Evolutionary conservation across 2,888 invertebrate genomes (phyloP).

Genomic region (Drosophila birchii): DNA sequence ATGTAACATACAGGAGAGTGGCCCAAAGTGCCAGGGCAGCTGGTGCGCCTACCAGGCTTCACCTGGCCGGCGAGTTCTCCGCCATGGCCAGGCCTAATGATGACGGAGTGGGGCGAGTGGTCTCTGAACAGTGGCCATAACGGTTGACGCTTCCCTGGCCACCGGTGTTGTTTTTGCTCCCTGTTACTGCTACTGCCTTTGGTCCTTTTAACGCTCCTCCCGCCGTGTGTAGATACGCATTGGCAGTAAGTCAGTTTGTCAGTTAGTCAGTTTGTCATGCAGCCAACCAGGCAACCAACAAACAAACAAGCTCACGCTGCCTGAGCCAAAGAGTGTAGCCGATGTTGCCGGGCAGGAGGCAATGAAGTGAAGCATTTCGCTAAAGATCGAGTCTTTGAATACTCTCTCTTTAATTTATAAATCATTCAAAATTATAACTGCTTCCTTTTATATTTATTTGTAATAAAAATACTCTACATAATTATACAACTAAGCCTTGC

Average conservation of each 20-base stretch:
- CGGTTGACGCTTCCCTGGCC: constrained; percentile 29
- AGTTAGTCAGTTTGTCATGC: constrained; percentile 39
- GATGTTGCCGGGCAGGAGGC: constrained; percentile 7
- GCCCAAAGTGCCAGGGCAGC: constrained; percentile 59
- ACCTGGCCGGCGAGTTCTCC: constrained; percentile 22
- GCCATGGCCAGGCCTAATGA: constrained; percentile 71
- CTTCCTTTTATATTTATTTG: neutral
- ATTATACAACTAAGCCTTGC: neutral
- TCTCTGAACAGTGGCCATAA: constrained; percentile 59
- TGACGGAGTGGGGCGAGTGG: constrained; percentile 60
- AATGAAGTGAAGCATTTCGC: no score
- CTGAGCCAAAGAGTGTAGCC: constrained; percentile 62
- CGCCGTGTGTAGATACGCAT: constrained; percentile 67
- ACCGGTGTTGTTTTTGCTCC: constrained; percentile 40
- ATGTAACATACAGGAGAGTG: constrained; percentile 17
- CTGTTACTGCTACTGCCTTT: constrained; percentile 9
- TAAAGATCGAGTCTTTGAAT: neutral
- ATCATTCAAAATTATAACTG: neutral
- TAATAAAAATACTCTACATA: neutral
- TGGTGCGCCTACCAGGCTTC: constrained; percentile 16
- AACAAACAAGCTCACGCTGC: constrained; percentile 67
- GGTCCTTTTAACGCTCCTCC: constrained; percentile 20
- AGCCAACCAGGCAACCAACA: constrained; percentile 49
- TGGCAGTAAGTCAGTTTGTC: constrained; percentile 41
- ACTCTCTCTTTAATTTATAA: neutral